Evolutionary conservation across 1,140 invertebrate genomes (phyloP).

Genomic region (Neodiprion fabricii): DNA sequence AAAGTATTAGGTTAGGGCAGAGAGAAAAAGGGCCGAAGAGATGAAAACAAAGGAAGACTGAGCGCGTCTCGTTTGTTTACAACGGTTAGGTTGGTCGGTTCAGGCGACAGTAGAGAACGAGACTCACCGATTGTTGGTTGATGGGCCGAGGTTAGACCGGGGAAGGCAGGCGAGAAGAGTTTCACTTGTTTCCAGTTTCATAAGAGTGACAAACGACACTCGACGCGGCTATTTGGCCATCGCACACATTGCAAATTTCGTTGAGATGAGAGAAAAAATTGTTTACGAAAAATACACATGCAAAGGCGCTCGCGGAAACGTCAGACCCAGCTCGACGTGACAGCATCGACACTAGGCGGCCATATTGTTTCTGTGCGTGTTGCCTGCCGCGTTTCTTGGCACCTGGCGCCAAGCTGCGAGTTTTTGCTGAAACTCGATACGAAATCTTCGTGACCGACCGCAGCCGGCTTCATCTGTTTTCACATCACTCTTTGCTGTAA

Average conservation of each 20-base stretch:
- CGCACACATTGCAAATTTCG: not conserved
- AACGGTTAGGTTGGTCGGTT: no score
- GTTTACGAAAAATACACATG: no score
- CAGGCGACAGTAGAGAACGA: no score
- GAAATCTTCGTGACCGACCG: slow-evolving; percentile 15
- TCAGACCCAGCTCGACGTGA: slow-evolving; percentile 44
- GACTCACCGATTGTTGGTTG: no score
- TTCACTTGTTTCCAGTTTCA: no score
- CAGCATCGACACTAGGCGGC: slow-evolving; percentile 49
- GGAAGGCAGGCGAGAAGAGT: no score
- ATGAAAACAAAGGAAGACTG: no score
- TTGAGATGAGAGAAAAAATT: no score
- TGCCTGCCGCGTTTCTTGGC: not conserved
- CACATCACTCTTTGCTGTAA: not conserved
- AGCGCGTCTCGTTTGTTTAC: no score
- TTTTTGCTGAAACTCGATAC: slow-evolving; percentile 11
- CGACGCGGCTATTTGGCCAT: not conserved
- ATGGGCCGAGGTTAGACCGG: no score
- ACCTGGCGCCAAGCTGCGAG: not conserved
- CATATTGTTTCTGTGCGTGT: slow-evolving; percentile 41
- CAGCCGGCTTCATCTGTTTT: slow-evolving; percentile 17
- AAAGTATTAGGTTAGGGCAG: no score
- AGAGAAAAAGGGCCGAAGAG: no score
- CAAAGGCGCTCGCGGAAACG: slow-evolving; percentile 35
- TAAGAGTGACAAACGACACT: not conserved